phyloP scores from a whole-genome alignment of 2,113 vertebrate species.

The Pseudorhombus dupliciocellatus region DNA sequence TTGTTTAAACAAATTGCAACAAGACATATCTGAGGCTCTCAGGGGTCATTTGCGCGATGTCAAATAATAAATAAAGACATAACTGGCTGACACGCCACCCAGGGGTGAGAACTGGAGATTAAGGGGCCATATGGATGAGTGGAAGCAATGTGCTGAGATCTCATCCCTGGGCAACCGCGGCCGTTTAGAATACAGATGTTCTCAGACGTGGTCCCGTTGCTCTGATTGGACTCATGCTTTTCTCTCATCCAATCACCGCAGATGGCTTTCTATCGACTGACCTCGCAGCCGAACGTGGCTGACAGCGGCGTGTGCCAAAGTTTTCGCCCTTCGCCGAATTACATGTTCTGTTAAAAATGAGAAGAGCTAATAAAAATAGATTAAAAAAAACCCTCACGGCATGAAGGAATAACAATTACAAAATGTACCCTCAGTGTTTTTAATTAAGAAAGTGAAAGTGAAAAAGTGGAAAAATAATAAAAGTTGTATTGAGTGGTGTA shows the following conservation, averaged over 20 bases:
- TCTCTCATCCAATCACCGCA: conserved; percentile 21
- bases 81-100: conserved; percentile 54
- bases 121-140: conserved; percentile 64
- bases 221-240: conserved; percentile 24
- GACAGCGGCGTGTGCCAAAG: background rate
- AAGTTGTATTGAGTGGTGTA: background rate
- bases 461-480: background rate
- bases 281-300: background rate
- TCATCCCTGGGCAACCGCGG: conserved; percentile 29
- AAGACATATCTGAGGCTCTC: conserved; percentile 61
- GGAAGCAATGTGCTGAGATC: conserved; percentile 53
- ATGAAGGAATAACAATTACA: background rate
- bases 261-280: background rate
- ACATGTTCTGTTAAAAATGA: background rate
- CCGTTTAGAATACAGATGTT: conserved; percentile 70
- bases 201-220: conserved; percentile 27
- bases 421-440: background rate
- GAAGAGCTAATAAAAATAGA: background rate
- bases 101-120: conserved; percentile 47
- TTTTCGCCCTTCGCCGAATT: background rate
- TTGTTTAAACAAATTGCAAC: conserved; percentile 69
- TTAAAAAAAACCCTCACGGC: background rate
- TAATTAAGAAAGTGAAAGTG: background rate
- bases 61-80: conserved; percentile 72
- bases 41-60: conserved; percentile 64